phyloP scores from a whole-genome alignment of 2,797 vertebrate species.

The Clarias platycephalus region DNA sequence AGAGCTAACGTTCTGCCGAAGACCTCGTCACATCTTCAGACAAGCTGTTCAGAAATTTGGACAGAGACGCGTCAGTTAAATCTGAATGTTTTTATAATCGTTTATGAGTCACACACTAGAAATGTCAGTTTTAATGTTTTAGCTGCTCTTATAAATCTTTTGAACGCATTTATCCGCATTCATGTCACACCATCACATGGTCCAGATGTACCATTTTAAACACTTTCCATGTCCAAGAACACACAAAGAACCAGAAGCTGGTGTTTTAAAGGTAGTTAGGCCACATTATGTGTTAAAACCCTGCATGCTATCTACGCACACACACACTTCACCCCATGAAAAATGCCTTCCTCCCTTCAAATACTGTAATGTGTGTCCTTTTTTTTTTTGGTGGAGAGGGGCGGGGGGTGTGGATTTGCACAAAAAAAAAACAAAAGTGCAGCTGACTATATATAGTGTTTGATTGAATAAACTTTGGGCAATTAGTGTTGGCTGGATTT shows the following conservation, averaged over 20 bases:
- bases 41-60: conserved; percentile 6
- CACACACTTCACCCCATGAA: not conserved
- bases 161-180: not conserved
- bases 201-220: not conserved
- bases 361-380: not conserved
- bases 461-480: conserved; percentile 5
- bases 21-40: conserved; percentile 39
- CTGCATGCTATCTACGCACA: not conserved
- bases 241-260: not conserved
- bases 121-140: not conserved
- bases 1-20: conserved; percentile 27
- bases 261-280: not conserved
- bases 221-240: not conserved
- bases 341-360: not conserved
- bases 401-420: not conserved
- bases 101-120: not conserved
- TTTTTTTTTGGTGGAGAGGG: too few relatives aligned
- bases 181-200: not conserved
- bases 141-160: not conserved
- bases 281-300: not conserved
- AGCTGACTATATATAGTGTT: not conserved
- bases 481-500: conserved; percentile 11
- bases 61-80: conserved; percentile 5
- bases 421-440: not conserved
- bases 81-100: not conserved